A percentile compares a stretch with the other conserved stretches of the same genome.
phyloP scores from a whole-genome alignment of 2,888 invertebrate species.

The Troglohyphantes excavatus region DNA sequence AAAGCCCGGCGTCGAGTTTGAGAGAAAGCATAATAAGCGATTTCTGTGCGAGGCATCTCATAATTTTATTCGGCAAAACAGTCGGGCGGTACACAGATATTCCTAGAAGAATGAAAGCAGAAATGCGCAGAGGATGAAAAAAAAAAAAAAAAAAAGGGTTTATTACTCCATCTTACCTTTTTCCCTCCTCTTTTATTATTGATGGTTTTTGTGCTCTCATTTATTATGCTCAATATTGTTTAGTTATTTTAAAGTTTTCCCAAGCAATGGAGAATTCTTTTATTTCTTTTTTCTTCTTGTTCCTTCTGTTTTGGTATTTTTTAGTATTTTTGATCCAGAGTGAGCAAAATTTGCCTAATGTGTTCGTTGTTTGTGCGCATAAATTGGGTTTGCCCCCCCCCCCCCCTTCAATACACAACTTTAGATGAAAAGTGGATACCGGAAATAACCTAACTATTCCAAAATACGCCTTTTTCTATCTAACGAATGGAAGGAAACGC shows the following conservation, averaged over 20 bases:
- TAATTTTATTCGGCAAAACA: conserved; percentile 75
- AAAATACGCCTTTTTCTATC: conserved; percentile 38
- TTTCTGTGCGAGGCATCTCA: conserved; percentile 71
- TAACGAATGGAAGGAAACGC: neutral
- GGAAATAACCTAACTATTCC: conserved; percentile 75
- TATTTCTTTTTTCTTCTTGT: conserved; percentile 36
- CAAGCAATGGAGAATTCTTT: conserved; percentile 41
- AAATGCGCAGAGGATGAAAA: conserved; percentile 23
- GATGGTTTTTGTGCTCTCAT: conserved; percentile 77
- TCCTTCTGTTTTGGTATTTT: conserved; percentile 28
- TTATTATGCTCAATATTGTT: conserved; percentile 79
- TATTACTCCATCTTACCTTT: conserved; percentile 73
- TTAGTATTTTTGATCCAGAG: conserved; percentile 1
- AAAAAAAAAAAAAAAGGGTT: conserved; percentile 55
- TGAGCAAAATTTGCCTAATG: conserved; percentile 77
- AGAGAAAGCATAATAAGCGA: conserved; percentile 75
- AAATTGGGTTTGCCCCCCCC: conserved; percentile 48
- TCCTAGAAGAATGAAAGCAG: conserved; percentile 71
- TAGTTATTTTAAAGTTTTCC: conserved; percentile 78
- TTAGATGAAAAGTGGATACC: conserved; percentile 51
- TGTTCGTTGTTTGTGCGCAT: conserved; percentile 77
- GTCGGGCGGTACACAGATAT: conserved; percentile 71
- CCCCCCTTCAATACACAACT: neutral
- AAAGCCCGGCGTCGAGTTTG: conserved; percentile 63
- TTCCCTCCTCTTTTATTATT: conserved; percentile 74